These are phyloP conservation scores for Oikopleura albicans DNA, from an alignment of 23 tunicate species.

Conservation along the genomic window DNA sequence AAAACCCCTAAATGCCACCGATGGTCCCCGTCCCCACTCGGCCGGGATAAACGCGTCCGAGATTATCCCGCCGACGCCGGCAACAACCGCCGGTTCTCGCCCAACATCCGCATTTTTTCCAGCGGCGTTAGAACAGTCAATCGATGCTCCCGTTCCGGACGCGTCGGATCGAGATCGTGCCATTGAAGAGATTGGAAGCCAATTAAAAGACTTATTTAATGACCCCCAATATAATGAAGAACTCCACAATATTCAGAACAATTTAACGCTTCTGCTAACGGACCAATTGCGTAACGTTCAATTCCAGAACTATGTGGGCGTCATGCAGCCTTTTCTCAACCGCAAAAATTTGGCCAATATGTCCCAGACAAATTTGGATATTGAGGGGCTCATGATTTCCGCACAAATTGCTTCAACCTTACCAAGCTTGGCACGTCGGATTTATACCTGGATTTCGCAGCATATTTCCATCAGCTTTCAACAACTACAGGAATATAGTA, in stretches of 20 bases:
- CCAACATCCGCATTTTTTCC: neutral
- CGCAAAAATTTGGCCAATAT: neutral
- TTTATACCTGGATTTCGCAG: neutral
- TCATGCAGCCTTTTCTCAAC: neutral
- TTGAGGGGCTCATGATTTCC: neutral
- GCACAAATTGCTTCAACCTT: neutral
- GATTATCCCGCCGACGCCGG: neutral
- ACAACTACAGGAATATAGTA: neutral
- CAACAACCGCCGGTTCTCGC: neutral
- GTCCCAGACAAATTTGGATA: neutral
- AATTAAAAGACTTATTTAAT: neutral
- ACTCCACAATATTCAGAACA: neutral
- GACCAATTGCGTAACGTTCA: neutral
- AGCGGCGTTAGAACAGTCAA: neutral
- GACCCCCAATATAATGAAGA: neutral
- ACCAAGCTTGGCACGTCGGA: neutral
- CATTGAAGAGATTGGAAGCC: neutral
- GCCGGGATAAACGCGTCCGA: too few species aligned
- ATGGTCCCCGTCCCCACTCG: too few species aligned
- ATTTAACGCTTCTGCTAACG: neutral
- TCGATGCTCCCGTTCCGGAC: neutral
- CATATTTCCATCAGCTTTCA: neutral
- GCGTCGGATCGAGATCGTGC: neutral
- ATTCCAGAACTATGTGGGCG: neutral
- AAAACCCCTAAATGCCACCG: too few species aligned